These are phyloP conservation scores for Incurvaria masculella DNA, from an alignment of 2,888 invertebrate genomes.

Conservation along the genomic window DNA sequence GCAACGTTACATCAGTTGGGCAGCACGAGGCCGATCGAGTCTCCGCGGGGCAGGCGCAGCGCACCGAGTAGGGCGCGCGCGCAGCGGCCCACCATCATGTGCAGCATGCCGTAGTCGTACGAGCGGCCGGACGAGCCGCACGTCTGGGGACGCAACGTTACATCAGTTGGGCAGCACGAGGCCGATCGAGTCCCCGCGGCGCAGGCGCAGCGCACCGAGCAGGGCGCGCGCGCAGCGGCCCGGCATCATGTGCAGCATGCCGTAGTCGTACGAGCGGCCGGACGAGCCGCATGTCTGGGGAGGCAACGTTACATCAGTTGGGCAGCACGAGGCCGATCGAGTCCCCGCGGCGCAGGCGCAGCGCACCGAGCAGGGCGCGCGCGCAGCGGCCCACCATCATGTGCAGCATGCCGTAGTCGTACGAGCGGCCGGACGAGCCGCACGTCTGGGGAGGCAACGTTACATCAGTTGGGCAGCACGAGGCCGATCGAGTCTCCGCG, in stretches of 20 bases:
- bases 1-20: conserved; percentile 43
- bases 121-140: conserved; percentile 64
- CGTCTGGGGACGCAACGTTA: conserved; percentile 56
- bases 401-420: conserved; percentile 61
- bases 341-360: conserved; percentile 60
- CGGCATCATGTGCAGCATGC: conserved; percentile 56
- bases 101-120: conserved; percentile 62
- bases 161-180: conserved; percentile 67
- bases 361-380: conserved; percentile 50
- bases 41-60: conserved; percentile 57
- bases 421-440: conserved; percentile 61
- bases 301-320: too few species aligned
- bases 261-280: conserved; percentile 63
- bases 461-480: conserved; percentile 56
- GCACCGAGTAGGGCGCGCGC: conserved; percentile 55
- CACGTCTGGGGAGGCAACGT: conserved; percentile 53
- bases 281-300: conserved; percentile 65
- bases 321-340: conserved; percentile 64
- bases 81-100: conserved; percentile 55
- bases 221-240: conserved; percentile 58
- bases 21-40: conserved; percentile 62
- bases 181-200: conserved; percentile 62
- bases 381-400: conserved; percentile 58
- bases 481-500: conserved; percentile 64
- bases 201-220: conserved; percentile 51